A percentile compares a stretch with the other conserved stretches of the same genome.
Evolutionary conservation across 2,888 invertebrate species (phyloP).

Genomic region (Drosophila eohydei): DNA sequence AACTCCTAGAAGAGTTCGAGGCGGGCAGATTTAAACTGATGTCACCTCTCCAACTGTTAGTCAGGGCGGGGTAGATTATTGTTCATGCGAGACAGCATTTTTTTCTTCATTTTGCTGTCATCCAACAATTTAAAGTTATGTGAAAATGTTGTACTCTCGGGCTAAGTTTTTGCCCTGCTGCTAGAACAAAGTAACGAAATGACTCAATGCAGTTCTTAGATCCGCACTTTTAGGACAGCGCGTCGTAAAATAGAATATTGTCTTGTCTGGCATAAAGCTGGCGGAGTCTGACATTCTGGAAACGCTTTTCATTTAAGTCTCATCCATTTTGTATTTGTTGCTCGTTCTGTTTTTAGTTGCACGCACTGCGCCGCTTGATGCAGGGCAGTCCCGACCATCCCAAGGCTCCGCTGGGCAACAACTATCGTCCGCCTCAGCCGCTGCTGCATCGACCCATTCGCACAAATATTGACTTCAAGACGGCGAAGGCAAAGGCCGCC

Average conservation of each 20-base stretch:
- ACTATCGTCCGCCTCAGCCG: conserved; percentile 96
- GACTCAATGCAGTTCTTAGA: neutral
- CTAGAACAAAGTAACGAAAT: conserved; percentile 1
- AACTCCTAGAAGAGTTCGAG: too few relatives aligned
- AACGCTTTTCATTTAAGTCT: neutral
- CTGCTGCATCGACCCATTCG: conserved; percentile 96
- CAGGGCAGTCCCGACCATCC: conserved; percentile 94
- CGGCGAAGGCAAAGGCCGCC: conserved; percentile 91
- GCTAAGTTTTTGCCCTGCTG: neutral
- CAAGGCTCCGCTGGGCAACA: conserved; percentile 96
- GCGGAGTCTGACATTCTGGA: neutral
- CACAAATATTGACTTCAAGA: conserved; percentile 98
- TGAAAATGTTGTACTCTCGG: conserved; percentile 8
- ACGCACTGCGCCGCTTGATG: conserved; percentile 93
- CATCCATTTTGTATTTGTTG: conserved; percentile 3
- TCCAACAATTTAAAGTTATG: conserved; percentile 6
- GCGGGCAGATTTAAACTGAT: neutral
- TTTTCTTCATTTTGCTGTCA: neutral
- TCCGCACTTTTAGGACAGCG: conserved; percentile 3
- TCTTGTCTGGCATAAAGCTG: neutral
- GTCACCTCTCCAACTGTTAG: neutral
- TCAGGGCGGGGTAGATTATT: neutral
- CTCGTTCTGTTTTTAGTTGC: conserved; percentile 87
- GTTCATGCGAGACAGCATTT: neutral
- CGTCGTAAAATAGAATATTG: conserved; percentile 2